Evolutionary conservation across 2,797 vertebrate genomes (phyloP).

Genomic region (Leptoclinus maculatus): DNA sequence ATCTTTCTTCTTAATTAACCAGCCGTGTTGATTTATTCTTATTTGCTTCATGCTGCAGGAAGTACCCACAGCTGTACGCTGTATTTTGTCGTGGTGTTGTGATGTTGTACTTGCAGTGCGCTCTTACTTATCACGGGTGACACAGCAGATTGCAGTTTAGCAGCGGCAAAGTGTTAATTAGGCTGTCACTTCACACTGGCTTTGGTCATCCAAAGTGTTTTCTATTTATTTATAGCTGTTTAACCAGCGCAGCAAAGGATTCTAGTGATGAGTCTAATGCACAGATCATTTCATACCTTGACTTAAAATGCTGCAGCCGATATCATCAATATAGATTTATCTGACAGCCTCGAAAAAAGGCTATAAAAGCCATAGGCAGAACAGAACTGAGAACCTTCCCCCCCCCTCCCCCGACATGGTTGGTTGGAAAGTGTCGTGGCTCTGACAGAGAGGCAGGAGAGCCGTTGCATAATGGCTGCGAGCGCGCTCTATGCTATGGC

Average conservation of each 20-base stretch:
- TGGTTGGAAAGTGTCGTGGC: slow-evolving; percentile 43
- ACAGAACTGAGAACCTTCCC: neutral
- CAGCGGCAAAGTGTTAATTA: slow-evolving; percentile 48
- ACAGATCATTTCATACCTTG: slow-evolving; percentile 26
- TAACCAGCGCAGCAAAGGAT: neutral
- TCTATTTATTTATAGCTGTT: slow-evolving; percentile 23
- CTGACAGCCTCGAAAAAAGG: slow-evolving; percentile 8
- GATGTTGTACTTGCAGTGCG: slow-evolving; percentile 4
- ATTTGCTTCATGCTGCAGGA: neutral
- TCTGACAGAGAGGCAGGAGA: slow-evolving; percentile 48
- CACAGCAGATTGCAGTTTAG: slow-evolving; percentile 32
- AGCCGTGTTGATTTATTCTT: neutral
- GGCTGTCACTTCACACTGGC: slow-evolving; percentile 37
- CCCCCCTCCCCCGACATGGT: slow-evolving; percentile 12
- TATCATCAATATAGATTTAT: slow-evolving; percentile 13
- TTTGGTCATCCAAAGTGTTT: slow-evolving; percentile 14
- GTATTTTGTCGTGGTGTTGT: neutral
- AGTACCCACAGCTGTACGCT: neutral
- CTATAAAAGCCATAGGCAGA: slow-evolving; percentile 18
- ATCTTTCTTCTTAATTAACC: neutral
- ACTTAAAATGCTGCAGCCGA: neutral
- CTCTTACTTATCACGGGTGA: slow-evolving; percentile 23
- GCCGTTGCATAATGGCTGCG: slow-evolving; percentile 53
- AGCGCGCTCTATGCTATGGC: slow-evolving; percentile 45
- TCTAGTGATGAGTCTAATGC: neutral